Base-by-base conservation (phyloP, 2,888 invertebrate genomes). In the Lepidocyrtoides sp. region DNA sequence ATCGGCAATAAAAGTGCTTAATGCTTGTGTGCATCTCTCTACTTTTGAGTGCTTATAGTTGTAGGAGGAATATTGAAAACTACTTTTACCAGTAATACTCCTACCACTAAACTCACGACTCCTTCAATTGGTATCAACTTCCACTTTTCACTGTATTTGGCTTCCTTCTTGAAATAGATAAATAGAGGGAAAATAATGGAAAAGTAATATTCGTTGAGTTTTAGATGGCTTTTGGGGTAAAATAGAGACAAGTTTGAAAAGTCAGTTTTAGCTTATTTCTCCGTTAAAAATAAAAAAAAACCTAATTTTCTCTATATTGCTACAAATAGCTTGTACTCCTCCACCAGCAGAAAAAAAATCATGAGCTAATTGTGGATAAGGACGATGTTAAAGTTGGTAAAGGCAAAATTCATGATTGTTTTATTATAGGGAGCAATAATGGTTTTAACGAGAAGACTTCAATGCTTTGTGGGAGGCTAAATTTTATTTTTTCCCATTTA, bases 121-220 rank as follows among this genome's bases (percentile, higher is more conserved):
- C 26, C 63, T 82, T 60, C 75, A 63, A 83, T 60, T 86, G 75
- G 77, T 77, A 86, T 75, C 77, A 77, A 20, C 86, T 86, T 86
- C 86, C 86, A 86, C 77, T 75, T 86, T 26, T 10, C 5, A 44
- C 77, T 77, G 4, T 77, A 29, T 75, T 85, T 85, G 72, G 85
- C 85, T 83, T 83, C 83, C 26, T 60, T 60, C 41, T 51, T 69
- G 66, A 83, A 83, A 48, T 75, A 32, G 72, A 75, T 86, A 75
- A 72, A 75, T 85, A 82, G 44, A 44, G 44, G 82, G 36, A 63
- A 82, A 82, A 60, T 85, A 85, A 85, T 85, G 54, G 69, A 72
- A 85, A 85, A 85, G 85, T 36, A 36, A 32, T 72, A 69, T 69
- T 84, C 48, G 54, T 72, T 36, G 41, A 41, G 81, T 82, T 41